These are phyloP conservation scores for Epizoanthus stellaris DNA, from an alignment of 92 coral and sea anemone genomes.

Conservation along the genomic window DNA sequence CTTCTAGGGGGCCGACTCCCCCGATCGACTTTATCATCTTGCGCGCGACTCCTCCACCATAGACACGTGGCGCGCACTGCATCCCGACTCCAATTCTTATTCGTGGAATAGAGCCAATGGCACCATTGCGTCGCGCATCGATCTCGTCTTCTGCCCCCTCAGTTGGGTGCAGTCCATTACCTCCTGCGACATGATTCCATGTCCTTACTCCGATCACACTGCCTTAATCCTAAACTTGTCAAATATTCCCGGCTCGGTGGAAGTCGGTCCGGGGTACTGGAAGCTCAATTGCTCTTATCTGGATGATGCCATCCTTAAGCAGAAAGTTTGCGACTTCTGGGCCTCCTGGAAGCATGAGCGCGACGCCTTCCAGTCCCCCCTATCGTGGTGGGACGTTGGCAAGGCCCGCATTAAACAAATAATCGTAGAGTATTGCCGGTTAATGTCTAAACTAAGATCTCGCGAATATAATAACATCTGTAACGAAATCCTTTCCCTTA, in stretches of 20 bases:
- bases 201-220: slow-evolving; percentile 45
- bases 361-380: no score
- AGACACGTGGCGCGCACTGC: slow-evolving; percentile 57
- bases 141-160: slow-evolving; percentile 37
- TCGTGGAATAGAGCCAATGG: slow-evolving; percentile 51
- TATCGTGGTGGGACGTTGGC: no score
- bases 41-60: no score
- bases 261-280: slow-evolving; percentile 33
- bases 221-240: not conserved
- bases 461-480: no score
- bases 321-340: slow-evolving; percentile 39
- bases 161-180: slow-evolving; percentile 1
- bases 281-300: slow-evolving; percentile 27
- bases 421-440: no score
- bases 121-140: slow-evolving; percentile 54
- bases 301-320: not conserved
- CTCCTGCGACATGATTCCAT: not conserved
- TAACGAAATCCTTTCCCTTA: no score
- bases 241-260: not conserved
- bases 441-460: no score
- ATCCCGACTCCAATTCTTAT: slow-evolving; percentile 12
- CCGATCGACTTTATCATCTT: no score
- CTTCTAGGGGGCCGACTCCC: no score
- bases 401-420: no score
- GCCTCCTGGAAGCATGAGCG: no score